phyloP scores from a whole-genome alignment of 2,888 invertebrate genomes.

The Monochamus alternatus region DNA sequence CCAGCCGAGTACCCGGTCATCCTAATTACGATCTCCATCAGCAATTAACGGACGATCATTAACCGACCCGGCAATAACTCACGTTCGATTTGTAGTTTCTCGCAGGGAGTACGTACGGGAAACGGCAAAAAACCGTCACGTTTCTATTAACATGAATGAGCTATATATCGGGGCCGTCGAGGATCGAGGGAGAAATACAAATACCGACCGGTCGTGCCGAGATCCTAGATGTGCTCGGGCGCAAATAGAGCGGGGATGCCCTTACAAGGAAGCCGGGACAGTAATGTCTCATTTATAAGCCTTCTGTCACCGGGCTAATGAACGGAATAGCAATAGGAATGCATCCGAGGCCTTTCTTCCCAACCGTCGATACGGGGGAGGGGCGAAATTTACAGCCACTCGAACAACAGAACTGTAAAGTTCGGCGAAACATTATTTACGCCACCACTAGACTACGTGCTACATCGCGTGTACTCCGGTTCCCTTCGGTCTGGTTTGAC shows the following conservation, averaged over 20 bases:
- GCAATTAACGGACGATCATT: constrained; percentile 23
- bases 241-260: constrained; percentile 44
- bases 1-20: neutral
- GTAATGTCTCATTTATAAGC: constrained; percentile 60
- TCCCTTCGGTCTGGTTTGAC: too few species aligned
- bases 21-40: constrained; percentile 15
- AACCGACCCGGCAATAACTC: constrained; percentile 21
- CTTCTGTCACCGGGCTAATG: constrained; percentile 43
- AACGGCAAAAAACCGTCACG: constrained; percentile 23
- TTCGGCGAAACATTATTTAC: too few species aligned
- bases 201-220: constrained; percentile 25
- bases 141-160: constrained; percentile 45
- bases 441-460: too few species aligned
- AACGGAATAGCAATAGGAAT: constrained; percentile 32
- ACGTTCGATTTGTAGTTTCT: constrained; percentile 28
- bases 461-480: too few species aligned
- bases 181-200: constrained; percentile 32
- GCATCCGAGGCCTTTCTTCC: neutral
- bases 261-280: constrained; percentile 51
- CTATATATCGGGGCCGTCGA: constrained; percentile 30
- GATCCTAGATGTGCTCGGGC: constrained; percentile 31
- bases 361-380: neutral
- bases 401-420: too few species aligned
- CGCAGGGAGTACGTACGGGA: constrained; percentile 14
- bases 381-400: neutral